Evolutionary conservation across 2,888 invertebrate genomes (phyloP).

Genomic region (Phaonia tiefii): DNA sequence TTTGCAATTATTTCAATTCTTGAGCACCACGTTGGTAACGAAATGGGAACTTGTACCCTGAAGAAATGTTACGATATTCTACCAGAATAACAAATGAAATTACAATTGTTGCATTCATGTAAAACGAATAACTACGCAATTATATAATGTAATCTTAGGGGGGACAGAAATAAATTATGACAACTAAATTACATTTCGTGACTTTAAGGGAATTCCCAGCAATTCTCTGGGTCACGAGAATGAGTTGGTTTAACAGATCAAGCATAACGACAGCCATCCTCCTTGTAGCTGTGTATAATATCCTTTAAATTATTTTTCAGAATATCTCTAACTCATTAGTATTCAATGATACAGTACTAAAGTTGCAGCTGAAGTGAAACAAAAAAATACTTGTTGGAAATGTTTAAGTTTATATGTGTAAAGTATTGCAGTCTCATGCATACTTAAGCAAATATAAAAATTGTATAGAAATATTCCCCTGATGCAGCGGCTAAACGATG

Average conservation of each 20-base stretch:
- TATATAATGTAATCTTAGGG: not conserved
- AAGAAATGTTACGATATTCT: not conserved
- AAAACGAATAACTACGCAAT: slow-evolving; percentile 10
- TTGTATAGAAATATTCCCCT: not conserved
- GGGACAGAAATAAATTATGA: not conserved
- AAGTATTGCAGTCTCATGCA: slow-evolving; percentile 48
- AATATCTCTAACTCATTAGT: slow-evolving; percentile 47
- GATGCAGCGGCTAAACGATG: not conserved
- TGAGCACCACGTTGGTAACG: too few species aligned
- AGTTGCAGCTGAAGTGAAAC: slow-evolving; percentile 14
- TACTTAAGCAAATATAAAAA: slow-evolving; percentile 50
- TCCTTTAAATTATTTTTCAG: slow-evolving; percentile 24
- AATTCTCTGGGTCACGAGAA: too few species aligned
- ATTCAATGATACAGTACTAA: slow-evolving; percentile 27
- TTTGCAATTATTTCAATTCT: slow-evolving; percentile 2
- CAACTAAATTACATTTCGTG: slow-evolving; percentile 8
- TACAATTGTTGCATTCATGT: not conserved
- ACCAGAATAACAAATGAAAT: not conserved
- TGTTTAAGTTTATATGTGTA: slow-evolving; percentile 48
- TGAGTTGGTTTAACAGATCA: too few species aligned
- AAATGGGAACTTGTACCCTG: too few species aligned
- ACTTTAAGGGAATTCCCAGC: too few species aligned
- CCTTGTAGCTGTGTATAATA: not conserved
- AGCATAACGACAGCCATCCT: not conserved
- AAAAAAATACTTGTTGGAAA: too few species aligned